phyloP scores from a whole-genome alignment of 2,113 vertebrate species.

The Gnathonemus longibarbis region DNA sequence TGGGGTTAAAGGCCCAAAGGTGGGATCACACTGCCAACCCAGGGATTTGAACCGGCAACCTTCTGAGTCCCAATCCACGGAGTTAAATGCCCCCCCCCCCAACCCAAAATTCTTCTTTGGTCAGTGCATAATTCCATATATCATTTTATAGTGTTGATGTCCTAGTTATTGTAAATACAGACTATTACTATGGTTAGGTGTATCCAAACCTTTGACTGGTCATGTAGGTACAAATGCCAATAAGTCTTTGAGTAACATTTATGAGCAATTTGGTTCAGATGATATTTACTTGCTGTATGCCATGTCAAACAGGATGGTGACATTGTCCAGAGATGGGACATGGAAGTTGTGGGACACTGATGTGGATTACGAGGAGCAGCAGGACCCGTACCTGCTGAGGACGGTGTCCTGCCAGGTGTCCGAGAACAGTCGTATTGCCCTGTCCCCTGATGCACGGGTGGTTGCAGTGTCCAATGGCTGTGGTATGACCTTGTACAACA shows the following conservation, averaged over 20 bases:
- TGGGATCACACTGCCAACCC: not conserved
- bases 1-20: not conserved
- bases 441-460: conserved; percentile 76
- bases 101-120: not conserved
- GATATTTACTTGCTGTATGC: not conserved
- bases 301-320: conserved; percentile 73
- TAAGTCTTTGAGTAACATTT: not conserved
- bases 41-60: not conserved
- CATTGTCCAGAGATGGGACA: conserved; percentile 83
- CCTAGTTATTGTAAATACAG: not conserved
- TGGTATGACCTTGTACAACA: conserved; percentile 67
- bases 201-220: not conserved
- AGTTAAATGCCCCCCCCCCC: not conserved
- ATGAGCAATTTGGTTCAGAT: not conserved
- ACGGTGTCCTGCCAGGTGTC: conserved; percentile 62
- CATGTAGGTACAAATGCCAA: not conserved
- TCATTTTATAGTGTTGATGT: not conserved
- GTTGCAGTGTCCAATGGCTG: conserved; percentile 68
- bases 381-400: conserved; percentile 83
- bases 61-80: not conserved
- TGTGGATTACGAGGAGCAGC: conserved; percentile 91
- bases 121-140: not conserved
- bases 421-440: conserved; percentile 61
- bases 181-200: not conserved
- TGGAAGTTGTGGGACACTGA: conserved; percentile 96